Base-by-base conservation (phyloP, 1,140 invertebrate genomes). In the Drosophila elegans region DNA sequence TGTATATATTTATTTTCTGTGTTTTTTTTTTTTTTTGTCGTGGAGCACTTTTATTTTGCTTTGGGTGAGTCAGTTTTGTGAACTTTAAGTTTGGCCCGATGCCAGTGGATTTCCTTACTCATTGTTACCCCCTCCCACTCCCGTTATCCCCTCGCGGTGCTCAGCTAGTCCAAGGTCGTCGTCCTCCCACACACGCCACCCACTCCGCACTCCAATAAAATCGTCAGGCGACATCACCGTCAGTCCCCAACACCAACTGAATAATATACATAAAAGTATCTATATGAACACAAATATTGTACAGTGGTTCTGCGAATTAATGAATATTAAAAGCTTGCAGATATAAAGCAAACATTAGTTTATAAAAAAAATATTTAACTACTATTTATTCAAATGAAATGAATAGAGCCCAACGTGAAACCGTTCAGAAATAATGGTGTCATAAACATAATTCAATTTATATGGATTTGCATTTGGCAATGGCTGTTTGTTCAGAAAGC, bases 111-210 rank as follows among this genome's bases (percentile, higher is more conserved):
- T 34, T 39, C 48, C 49, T 51, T 53, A 38, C 41, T 48, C 29
- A 5, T 13, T 51, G 48, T n/a, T 34, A 16, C 34, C 34, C 45
- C 39, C 46, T 39, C 59, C 13, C 38, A 39, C 54, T 39, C 13
- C 13, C 41, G 25, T 10, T 38, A 5, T 21, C 6, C 25, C 29
- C 36, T 29, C 32, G 48, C n/a, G 2, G 25, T 25, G 16, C 39
- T 44, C 45, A 54, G 67, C 36, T 52, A 55, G 54, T 51, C 78
- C 82, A 85, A 85, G 82, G 82, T 85, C 83, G 82, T 85, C 82
- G 82, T 86, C 82, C 82, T 85, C 62, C 74, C 78, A 80, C 66
- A 69, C 49, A 62, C 64, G 12, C 29, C 52, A 45, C 27, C 57
- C 34, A 54, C 21, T 32, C 36, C 44, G 42, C 10, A 49, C 36